phyloP scores from a whole-genome alignment of 1,140 invertebrate genomes.

The Metaphire vulgaris region DNA sequence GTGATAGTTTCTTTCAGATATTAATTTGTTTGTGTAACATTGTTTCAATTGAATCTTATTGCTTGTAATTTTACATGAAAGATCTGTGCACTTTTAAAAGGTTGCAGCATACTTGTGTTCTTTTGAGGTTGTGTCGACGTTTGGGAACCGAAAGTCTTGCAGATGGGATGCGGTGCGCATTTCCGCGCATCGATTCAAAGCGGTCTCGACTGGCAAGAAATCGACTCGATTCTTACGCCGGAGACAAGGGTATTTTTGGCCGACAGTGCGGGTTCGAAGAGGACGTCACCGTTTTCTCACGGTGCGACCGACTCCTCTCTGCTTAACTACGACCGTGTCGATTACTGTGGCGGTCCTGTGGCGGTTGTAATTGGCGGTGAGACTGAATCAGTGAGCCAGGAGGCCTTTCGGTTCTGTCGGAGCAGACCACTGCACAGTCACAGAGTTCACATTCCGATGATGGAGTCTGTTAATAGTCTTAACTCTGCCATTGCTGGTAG shows the following conservation, averaged over 20 bases:
- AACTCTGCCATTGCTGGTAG: constrained; percentile 74
- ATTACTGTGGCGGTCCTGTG: constrained; percentile 54
- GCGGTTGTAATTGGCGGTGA: constrained; percentile 76
- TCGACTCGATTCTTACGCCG: neutral
- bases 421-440: constrained; percentile 53
- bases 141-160: constrained; percentile 79
- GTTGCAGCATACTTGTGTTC: no score
- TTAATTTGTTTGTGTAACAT: no score
- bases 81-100: no score
- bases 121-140: constrained; percentile 71
- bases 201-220: neutral
- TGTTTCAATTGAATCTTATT: no score
- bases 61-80: no score
- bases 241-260: neutral
- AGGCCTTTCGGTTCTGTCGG: constrained; percentile 58
- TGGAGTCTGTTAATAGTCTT: constrained; percentile 71
- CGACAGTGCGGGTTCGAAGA: neutral
- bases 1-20: neutral
- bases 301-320: neutral
- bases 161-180: constrained; percentile 73
- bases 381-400: constrained; percentile 70
- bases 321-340: constrained; percentile 30
- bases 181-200: constrained; percentile 56
- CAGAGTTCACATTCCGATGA: constrained; percentile 63
- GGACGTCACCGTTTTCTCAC: neutral